Evolutionary conservation across 1,140 invertebrate species (phyloP).

Genomic region (Sinonovacula constricta): DNA sequence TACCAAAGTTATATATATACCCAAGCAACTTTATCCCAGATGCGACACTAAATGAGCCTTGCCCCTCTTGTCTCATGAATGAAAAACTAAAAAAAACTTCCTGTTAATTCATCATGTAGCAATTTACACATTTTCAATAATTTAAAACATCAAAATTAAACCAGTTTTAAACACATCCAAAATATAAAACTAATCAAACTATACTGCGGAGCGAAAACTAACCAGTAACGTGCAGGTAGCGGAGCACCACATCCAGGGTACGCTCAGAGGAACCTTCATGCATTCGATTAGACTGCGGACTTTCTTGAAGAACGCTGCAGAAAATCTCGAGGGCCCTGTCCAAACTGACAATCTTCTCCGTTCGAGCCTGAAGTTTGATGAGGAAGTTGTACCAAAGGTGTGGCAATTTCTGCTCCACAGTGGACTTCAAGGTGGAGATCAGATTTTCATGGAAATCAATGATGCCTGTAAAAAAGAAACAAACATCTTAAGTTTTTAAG

Average conservation of each 20-base stretch:
- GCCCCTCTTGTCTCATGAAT: too few relatives aligned
- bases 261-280: conserved; percentile 65
- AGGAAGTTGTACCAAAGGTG: conserved; percentile 70
- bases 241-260: conserved; percentile 68
- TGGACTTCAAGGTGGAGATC: conserved; percentile 50
- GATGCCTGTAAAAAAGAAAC: conserved; percentile 48
- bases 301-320: conserved; percentile 58
- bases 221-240: conserved; percentile 71
- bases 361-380: conserved; percentile 58
- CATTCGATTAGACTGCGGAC: conserved; percentile 67
- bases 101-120: too few relatives aligned
- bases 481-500: too few relatives aligned
- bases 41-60: too few relatives aligned
- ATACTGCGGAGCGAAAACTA: too few relatives aligned
- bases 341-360: conserved; percentile 64
- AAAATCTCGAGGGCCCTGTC: conserved; percentile 64
- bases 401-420: conserved; percentile 63
- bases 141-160: too few relatives aligned
- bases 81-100: too few relatives aligned
- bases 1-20: too few relatives aligned
- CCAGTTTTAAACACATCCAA: too few relatives aligned
- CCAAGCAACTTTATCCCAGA: too few relatives aligned
- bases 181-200: too few relatives aligned
- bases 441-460: conserved; percentile 51
- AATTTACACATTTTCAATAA: too few relatives aligned